Base-by-base conservation (phyloP, 2,797 vertebrate species). In the Phataginus tricuspis region DNA sequence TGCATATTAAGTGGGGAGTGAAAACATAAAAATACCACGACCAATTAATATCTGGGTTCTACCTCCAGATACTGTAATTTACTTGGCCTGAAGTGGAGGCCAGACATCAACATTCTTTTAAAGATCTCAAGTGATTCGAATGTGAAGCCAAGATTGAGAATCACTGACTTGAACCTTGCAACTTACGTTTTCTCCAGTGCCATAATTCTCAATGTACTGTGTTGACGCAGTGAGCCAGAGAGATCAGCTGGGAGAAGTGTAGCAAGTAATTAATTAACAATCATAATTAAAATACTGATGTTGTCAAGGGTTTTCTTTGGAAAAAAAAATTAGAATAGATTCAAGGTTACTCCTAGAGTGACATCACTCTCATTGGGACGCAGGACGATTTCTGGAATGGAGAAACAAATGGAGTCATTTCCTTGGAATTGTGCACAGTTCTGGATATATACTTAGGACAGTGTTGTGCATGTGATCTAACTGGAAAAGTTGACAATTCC, bases 241-340 rank as follows among this genome's bases (percentile, higher is more conserved):
- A 89, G 87, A 88, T 63, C 82, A 86, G 16, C 1, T 75, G 63
- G 68, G 74, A 89, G 19, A 27, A 68, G 31, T 25, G 31, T 42
- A 63, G 15, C 9, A 42, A 61, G 69, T 83, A 75, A 90, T 78
- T 95, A 77, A 89, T 37, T 90, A 83, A 64, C 10, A 37, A 49
- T 72, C 19, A 37, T 84, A 89, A 94, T 75, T 79, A 78, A 95
- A 96, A 92, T 34, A 15, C 16, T 1, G 3, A 37, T 39, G 68
- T 90, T 74, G 39, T 88, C 53, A 49, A 87, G 68, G 39, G 49
- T 69, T 91, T 94, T 92, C 82, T 92, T 75, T 57, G 55, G 71
- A 10, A 29, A 64, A 89, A 82, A 61, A 74, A 53, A 49, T 18
- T 21, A 68, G 57, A 90, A 69, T 69, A 59, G 21, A 49, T 83